These are phyloP conservation scores for Cyanoderma ruficeps DNA, from an alignment of 2,113 vertebrate genomes.

Conservation along the genomic window DNA sequence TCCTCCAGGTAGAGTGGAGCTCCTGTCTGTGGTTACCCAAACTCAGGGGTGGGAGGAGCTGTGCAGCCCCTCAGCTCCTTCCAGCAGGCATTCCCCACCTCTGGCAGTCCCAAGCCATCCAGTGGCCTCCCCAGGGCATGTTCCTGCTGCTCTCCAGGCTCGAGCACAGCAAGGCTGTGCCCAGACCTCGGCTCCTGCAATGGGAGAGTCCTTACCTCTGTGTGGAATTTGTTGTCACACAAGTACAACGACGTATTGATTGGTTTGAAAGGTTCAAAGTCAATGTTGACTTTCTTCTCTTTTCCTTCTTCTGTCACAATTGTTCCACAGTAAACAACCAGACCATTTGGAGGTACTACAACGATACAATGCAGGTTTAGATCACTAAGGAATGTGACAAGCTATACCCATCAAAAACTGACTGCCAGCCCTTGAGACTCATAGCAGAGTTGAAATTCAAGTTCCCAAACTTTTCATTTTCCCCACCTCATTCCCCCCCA, in stretches of 20 bases:
- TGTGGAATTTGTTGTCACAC: constrained; percentile 99
- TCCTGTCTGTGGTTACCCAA: background rate
- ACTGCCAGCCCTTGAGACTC: background rate
- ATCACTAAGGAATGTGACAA: background rate
- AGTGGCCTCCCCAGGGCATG: background rate
- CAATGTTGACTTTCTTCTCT: constrained; percentile 99
- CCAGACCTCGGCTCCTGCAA: background rate
- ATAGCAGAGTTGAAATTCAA: background rate
- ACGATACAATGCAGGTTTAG: constrained; percentile 49
- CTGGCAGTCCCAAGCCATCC: background rate
- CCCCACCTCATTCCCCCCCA: background rate
- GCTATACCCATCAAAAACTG: background rate
- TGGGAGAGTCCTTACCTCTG: constrained; percentile 83
- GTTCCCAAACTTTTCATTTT: background rate
- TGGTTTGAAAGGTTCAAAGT: constrained; percentile 99
- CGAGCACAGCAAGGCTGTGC: background rate
- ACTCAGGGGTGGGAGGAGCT: background rate
- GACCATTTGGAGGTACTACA: constrained; percentile 97
- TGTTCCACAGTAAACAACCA: constrained; percentile 99
- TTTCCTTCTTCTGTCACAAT: constrained; percentile 99
- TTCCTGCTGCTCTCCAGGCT: background rate
- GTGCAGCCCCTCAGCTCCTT: background rate
- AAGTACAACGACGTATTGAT: constrained; percentile 99
- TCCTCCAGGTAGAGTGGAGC: background rate
- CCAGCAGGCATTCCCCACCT: background rate